Percentiles rank a stretch among this genome's conserved stretches.
Conservation (phyloP, 2,888 invertebrate genomes). For the Nephrotoma guestfalica region DNA sequence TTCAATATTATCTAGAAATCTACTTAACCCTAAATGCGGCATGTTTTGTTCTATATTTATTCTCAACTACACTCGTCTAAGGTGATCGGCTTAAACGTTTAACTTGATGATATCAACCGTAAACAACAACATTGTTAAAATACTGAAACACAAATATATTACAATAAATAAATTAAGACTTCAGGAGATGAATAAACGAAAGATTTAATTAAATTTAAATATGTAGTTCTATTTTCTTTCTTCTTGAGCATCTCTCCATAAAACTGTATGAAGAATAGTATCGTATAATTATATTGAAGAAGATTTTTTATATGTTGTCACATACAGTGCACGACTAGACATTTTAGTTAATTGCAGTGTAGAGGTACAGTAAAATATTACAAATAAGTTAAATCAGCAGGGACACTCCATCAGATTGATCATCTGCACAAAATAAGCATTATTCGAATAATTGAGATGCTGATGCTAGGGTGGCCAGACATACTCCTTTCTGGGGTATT, state of each 20-base stretch:
- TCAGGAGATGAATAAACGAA: background rate
- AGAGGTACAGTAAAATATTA: no score
- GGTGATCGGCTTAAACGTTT: background rate
- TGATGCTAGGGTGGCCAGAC: no score
- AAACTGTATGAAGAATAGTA: background rate
- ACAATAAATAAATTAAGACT: background rate
- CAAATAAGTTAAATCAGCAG: no score
- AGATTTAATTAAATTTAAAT: background rate
- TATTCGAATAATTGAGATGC: no score
- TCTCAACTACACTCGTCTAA: no score
- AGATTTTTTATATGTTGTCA: background rate
- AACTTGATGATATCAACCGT: background rate
- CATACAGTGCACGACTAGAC: background rate
- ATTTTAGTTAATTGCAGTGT: no score
- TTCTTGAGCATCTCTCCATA: background rate
- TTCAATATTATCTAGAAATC: background rate
- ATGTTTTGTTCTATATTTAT: background rate
- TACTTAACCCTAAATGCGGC: background rate
- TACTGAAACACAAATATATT: background rate
- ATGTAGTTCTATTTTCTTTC: background rate
- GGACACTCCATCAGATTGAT: no score
- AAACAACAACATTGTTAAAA: background rate
- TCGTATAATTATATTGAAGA: background rate
- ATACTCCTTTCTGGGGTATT: no score
- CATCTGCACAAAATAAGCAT: no score